phyloP scores from a whole-genome alignment of 2,888 invertebrate species.

The Eremobia ochroleuca region DNA sequence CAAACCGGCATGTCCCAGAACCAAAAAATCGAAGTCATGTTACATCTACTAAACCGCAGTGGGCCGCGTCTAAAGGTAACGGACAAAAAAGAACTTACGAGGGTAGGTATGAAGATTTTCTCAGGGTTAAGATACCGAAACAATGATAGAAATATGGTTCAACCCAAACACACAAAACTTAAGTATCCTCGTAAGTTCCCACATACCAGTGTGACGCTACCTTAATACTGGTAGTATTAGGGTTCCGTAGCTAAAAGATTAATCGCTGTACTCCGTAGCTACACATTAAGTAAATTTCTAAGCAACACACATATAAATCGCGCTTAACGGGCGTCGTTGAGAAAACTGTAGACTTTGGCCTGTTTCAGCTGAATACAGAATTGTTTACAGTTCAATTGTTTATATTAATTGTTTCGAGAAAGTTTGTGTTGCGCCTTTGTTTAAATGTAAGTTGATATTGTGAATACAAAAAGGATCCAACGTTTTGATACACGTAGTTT shows the following conservation, averaged over 20 bases:
- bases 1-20: too few relatives aligned
- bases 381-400: conserved; percentile 57
- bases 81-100: neutral
- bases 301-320: conserved; percentile 87
- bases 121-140: neutral
- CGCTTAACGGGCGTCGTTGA: conserved; percentile 81
- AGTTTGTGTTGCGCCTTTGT: conserved; percentile 38
- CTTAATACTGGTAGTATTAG: conserved; percentile 51
- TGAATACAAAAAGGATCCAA: conserved; percentile 5
- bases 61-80: neutral
- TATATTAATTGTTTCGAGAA: conserved; percentile 51
- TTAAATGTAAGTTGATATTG: conserved; percentile 15
- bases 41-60: neutral
- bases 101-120: neutral
- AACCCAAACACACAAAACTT: conserved; percentile 42
- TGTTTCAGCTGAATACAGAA: conserved; percentile 50
- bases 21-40: neutral
- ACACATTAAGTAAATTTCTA: conserved; percentile 87
- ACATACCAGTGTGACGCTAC: conserved; percentile 54
- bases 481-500: conserved; percentile 13
- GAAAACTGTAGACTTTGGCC: conserved; percentile 66
- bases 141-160: conserved; percentile 29
- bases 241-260: conserved; percentile 75
- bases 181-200: conserved; percentile 51
- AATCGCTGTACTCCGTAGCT: conserved; percentile 83